These are phyloP conservation scores for Lucilia sericata DNA, from an alignment of 1,140 invertebrate genomes.

Conservation along the genomic window DNA sequence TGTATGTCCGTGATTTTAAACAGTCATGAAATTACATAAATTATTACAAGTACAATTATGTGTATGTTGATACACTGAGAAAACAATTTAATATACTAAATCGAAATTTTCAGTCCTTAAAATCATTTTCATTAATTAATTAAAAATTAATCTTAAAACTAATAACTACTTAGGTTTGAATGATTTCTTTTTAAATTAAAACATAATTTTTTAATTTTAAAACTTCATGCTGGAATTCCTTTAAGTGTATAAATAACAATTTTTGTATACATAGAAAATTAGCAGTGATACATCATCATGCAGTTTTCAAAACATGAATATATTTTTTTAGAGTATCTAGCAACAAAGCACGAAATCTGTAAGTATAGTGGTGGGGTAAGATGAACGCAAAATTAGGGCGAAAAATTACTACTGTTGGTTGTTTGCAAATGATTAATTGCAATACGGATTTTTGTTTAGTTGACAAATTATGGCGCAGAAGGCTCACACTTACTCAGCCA, in stretches of 20 bases:
- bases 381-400: slow-evolving; percentile 27
- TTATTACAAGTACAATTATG: neutral
- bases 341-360: neutral
- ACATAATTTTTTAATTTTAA: no score
- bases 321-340: neutral
- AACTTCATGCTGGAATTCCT: no score
- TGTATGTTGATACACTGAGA: neutral
- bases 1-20: slow-evolving; percentile 31
- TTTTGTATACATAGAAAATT: slow-evolving; percentile 35
- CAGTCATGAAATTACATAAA: slow-evolving; percentile 10
- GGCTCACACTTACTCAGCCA: neutral
- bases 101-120: no score
- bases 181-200: no score
- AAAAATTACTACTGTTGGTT: slow-evolving; percentile 30
- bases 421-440: slow-evolving; percentile 37
- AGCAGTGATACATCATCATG: slow-evolving; percentile 35
- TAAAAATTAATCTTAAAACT: no score
- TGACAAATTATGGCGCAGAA: slow-evolving; percentile 40
- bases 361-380: neutral
- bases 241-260: neutral
- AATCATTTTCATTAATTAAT: no score
- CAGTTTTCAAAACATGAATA: slow-evolving; percentile 33
- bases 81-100: no score
- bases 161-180: no score
- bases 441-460: slow-evolving; percentile 40